These are phyloP conservation scores for Conops quadrifasciatus DNA, from an alignment of 2,888 invertebrate genomes.

Conservation along the genomic window DNA sequence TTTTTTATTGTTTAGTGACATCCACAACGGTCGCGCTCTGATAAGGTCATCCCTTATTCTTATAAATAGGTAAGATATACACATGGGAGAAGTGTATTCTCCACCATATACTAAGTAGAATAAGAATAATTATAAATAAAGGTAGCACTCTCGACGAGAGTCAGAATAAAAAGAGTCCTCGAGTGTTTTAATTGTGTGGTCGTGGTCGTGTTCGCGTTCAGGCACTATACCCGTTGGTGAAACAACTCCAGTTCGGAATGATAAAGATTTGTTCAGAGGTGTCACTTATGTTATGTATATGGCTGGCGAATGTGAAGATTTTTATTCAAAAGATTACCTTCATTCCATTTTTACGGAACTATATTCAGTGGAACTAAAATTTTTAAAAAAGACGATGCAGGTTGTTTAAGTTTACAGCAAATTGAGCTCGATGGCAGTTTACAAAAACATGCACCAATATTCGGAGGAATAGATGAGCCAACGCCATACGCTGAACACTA, in stretches of 20 bases:
- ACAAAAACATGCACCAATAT: constrained; percentile 18
- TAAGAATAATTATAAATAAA: too few species aligned
- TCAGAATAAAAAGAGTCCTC: too few species aligned
- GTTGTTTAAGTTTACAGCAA: constrained; percentile 22
- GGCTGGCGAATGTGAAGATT: not conserved
- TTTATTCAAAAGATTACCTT: constrained; percentile 1
- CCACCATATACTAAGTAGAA: too few species aligned
- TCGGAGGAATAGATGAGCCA: constrained; percentile 10
- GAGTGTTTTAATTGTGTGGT: too few species aligned
- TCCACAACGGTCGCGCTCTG: too few species aligned
- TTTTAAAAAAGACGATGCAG: constrained; percentile 27
- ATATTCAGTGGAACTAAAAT: constrained; percentile 27
- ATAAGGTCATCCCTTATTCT: too few species aligned
- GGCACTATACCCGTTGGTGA: not conserved
- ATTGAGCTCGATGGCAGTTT: constrained; percentile 25
- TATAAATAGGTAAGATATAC: too few species aligned
- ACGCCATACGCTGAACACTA: constrained; percentile 35
- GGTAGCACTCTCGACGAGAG: too few species aligned
- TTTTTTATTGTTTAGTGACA: too few species aligned
- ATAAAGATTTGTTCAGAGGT: constrained; percentile 14
- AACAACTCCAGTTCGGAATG: constrained; percentile 6
- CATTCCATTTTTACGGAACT: constrained; percentile 24
- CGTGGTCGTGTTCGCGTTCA: too few species aligned
- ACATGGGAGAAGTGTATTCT: too few species aligned
- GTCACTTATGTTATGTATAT: constrained; percentile 4